Evolutionary conservation across 1,140 invertebrate genomes (phyloP).

Genomic region (Trichonephila clavata): DNA sequence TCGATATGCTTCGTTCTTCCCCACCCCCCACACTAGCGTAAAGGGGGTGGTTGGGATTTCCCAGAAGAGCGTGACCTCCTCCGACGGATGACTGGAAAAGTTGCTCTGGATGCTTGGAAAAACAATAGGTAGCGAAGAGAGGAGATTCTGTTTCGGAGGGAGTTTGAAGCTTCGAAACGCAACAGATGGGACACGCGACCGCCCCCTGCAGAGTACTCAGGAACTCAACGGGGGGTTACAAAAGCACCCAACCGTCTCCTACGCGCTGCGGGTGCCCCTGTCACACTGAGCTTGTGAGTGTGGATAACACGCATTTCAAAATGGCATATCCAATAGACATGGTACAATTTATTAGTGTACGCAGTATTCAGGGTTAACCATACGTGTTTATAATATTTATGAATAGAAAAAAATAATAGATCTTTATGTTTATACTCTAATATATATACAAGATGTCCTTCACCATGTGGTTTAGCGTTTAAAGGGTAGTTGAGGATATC

Average conservation of each 20-base stretch:
- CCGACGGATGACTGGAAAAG: conserved; percentile 13
- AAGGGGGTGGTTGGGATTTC: not conserved
- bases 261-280: conserved; percentile 5
- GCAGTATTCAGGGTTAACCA: not conserved
- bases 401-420: no score
- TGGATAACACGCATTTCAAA: conserved; percentile 10
- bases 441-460: no score
- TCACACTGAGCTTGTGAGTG: not conserved
- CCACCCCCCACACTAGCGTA: not conserved
- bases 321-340: not conserved
- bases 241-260: conserved; percentile 36
- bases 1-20: conserved; percentile 17
- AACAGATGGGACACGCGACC: conserved; percentile 76
- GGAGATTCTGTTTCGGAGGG: not conserved
- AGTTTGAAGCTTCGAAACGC: conserved; percentile 35
- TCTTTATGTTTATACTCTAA: no score
- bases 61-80: conserved; percentile 1
- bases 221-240: conserved; percentile 55
- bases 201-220: conserved; percentile 12
- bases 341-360: not conserved
- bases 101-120: conserved; percentile 55
- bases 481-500: no score
- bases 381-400: no score
- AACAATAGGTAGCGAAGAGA: conserved; percentile 46
- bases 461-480: no score